Base-by-base conservation (phyloP, 2,797 vertebrate genomes). In the Sebastes iracundus region DNA sequence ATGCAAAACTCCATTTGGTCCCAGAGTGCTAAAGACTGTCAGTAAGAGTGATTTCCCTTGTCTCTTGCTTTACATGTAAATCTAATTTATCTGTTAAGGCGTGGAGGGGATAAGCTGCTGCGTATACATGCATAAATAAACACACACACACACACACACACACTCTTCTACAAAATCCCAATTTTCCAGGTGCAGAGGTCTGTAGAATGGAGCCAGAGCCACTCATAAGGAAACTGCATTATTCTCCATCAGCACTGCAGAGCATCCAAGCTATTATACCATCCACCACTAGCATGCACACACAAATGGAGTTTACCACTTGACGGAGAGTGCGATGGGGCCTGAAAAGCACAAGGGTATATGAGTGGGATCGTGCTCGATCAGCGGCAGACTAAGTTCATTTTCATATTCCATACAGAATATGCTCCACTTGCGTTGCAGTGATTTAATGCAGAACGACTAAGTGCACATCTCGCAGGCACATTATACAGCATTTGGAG, bases 111-210 rank as follows among this genome's bases (percentile, higher is more conserved):
- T 85, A 85, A 87, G 73, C 81, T 82, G 76, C 79, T 83, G 69
- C 3, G 7, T 66, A 81, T 64, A 83, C 32, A 77, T 69, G 65
- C 73, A 88, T 77, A 81, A 67, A 88, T 77, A 79, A 38, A 35
- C 3, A 32, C 8, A 35, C 35, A 35, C 33, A 68, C 62, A 42
- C 55, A 63, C 28, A 67, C 67, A 46, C 70, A 4, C 59, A 49
- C 46, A 12, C 59, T 73, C 59, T 62, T 78, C 52, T 72, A 16
- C 72, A 77, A 88, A 90, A 88, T 90, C 81, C 87, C 59, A 89
- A 93, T 93, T 93, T 94, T 92, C 88, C 91, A 92, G 88, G 86
- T 91, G 92, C 88, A 90, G 75, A 86, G 84, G 81, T 89, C 88
- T 90, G 88, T 88, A 80, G 90, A 93, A 90, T 82, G 55, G 73